Evolutionary conservation across 2,797 vertebrate genomes (phyloP).

Genomic region (Eurystomus glaucurus): DNA sequence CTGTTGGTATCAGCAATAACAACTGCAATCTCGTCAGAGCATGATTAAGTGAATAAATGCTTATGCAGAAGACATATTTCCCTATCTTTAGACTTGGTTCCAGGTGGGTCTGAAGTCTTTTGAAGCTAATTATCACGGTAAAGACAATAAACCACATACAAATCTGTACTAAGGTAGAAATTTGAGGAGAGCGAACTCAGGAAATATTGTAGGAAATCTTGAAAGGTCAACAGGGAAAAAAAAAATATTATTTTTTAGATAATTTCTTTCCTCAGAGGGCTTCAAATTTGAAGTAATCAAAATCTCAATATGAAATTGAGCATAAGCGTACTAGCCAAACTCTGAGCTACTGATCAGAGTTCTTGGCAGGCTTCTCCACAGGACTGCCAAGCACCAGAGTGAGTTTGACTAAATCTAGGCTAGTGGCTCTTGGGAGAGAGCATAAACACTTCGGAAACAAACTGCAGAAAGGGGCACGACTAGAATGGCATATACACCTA

Average conservation of each 20-base stretch:
- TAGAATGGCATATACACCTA: not conserved
- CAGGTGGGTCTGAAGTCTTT: not conserved
- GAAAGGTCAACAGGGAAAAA: rapidly evolving
- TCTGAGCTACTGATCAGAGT: not conserved
- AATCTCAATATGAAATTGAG: not conserved
- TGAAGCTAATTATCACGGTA: not conserved
- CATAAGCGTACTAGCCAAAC: not conserved
- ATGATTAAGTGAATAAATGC: not conserved
- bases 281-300: not conserved
- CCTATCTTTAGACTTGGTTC: not conserved
- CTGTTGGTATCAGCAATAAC: not conserved
- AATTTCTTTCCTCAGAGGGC: not conserved
- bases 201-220: not conserved
- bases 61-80: not conserved
- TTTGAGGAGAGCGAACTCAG: not conserved
- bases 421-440: not conserved
- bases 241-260: not conserved
- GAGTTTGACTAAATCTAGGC: not conserved
- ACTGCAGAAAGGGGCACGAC: rapidly evolving
- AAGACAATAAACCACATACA: not conserved
- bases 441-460: not conserved
- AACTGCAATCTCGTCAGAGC: not conserved
- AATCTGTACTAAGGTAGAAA: not conserved
- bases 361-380: not conserved
- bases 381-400: not conserved